These are phyloP conservation scores for Eupithecia pulchellata DNA, from an alignment of 2,888 invertebrate species.

Conservation along the genomic window DNA sequence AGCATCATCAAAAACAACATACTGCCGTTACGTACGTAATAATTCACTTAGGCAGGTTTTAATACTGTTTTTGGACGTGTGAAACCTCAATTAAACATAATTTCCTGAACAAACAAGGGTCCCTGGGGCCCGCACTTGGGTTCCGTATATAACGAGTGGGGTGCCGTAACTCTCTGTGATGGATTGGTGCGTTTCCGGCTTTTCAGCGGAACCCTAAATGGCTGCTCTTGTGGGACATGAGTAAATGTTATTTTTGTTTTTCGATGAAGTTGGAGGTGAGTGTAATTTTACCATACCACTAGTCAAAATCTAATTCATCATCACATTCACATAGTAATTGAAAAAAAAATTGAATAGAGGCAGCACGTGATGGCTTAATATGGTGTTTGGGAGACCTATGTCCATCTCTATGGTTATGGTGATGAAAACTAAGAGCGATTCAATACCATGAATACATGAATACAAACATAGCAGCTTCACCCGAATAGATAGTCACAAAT, in stretches of 20 bases:
- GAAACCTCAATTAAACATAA: constrained; percentile 39
- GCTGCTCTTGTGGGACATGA: constrained; percentile 45
- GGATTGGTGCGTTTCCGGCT: constrained; percentile 78
- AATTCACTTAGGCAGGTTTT: constrained; percentile 25
- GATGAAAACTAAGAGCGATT: neutral
- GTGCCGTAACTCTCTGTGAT: constrained; percentile 73
- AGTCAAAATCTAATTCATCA: neutral
- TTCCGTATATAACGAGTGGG: constrained; percentile 60
- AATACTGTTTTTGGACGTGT: constrained; percentile 33
- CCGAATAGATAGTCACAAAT: too few relatives aligned
- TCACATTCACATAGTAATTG: too few relatives aligned
- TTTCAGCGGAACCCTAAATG: constrained; percentile 74
- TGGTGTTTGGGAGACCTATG: neutral
- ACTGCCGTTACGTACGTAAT: constrained; percentile 12
- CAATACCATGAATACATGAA: neutral
- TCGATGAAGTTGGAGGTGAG: neutral
- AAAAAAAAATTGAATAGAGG: neutral
- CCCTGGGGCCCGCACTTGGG: constrained; percentile 43
- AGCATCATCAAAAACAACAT: neutral
- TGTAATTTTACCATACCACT: neutral
- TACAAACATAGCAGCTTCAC: too few relatives aligned
- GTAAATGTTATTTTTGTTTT: constrained; percentile 29
- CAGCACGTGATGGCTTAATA: neutral
- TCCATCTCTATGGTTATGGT: neutral
- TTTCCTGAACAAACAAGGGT: constrained; percentile 38